Evolutionary conservation across 2,888 invertebrate species (phyloP).

Genomic region (Amiota mariae): DNA sequence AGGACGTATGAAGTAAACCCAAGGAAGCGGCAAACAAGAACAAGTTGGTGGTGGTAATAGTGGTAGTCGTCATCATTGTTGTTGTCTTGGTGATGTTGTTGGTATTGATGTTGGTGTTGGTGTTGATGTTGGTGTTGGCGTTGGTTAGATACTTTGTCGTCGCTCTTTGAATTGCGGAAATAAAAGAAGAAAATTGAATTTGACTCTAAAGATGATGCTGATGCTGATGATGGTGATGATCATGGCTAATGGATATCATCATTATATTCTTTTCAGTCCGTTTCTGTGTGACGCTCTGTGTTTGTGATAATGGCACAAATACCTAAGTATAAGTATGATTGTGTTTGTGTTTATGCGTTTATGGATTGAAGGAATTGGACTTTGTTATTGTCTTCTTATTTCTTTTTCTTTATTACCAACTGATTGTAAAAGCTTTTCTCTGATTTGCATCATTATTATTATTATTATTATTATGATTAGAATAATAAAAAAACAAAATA

Average conservation of each 20-base stretch:
- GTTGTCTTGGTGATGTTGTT: not conserved
- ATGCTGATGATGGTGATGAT: not conserved
- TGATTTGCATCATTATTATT: not conserved
- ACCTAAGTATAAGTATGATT: not conserved
- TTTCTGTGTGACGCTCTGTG: not conserved
- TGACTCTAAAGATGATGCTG: not conserved
- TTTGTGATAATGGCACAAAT: slow-evolving; percentile 8
- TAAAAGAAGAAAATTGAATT: not conserved
- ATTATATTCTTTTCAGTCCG: not conserved
- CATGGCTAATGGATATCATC: not conserved
- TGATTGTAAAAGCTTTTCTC: no score
- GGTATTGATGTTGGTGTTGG: not conserved
- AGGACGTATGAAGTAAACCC: not conserved
- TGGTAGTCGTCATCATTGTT: not conserved
- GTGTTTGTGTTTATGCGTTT: slow-evolving; percentile 2
- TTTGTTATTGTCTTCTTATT: not conserved
- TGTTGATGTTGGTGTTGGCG: not conserved
- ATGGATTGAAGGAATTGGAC: not conserved
- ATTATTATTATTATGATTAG: no score
- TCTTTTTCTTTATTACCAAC: not conserved
- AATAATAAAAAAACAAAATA: no score
- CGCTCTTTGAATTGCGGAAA: not conserved
- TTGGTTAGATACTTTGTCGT: not conserved
- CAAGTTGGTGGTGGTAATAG: not conserved
- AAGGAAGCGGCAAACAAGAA: not conserved